A percentile compares a stretch with the other conserved stretches of the same genome.
These are phyloP conservation scores for Copidosoma aretas DNA, from an alignment of 2,888 invertebrate genomes.

Conservation along the genomic window DNA sequence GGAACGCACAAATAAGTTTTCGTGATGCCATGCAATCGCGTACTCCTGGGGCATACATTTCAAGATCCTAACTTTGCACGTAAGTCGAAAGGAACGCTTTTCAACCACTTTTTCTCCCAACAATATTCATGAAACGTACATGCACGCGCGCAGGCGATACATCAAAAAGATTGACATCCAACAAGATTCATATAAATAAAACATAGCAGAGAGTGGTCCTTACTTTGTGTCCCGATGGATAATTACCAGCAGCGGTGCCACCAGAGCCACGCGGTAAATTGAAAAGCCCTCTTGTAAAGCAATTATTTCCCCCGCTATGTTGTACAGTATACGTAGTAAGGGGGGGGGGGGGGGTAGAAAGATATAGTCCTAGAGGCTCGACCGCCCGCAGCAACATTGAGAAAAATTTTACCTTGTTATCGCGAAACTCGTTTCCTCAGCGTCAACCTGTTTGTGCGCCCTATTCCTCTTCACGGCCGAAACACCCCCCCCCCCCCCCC, in stretches of 20 bases:
- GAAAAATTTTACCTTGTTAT: constrained; percentile 34
- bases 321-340: not conserved
- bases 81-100: not conserved
- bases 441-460: not conserved
- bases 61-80: too few relatives aligned
- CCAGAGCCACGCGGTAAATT: not conserved
- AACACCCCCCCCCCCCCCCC: too few relatives aligned
- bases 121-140: too few relatives aligned
- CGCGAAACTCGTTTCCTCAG: constrained; percentile 30
- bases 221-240: constrained; percentile 20
- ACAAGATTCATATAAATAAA: constrained; percentile 22
- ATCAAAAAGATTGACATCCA: not conserved
- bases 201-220: not conserved
- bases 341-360: not conserved
- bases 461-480: not conserved
- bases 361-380: not conserved
- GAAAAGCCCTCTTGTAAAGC: constrained; percentile 32
- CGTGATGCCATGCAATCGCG: too few relatives aligned
- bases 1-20: too few relatives aligned
- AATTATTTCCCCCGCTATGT: constrained; percentile 25
- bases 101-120: constrained; percentile 2
- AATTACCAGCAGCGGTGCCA: constrained; percentile 10
- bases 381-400: not conserved
- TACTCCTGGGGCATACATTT: too few relatives aligned
- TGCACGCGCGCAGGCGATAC: not conserved